Conservation (phyloP, 2,797 vertebrate genomes). For the Melanotaenia trifasciata region DNA sequence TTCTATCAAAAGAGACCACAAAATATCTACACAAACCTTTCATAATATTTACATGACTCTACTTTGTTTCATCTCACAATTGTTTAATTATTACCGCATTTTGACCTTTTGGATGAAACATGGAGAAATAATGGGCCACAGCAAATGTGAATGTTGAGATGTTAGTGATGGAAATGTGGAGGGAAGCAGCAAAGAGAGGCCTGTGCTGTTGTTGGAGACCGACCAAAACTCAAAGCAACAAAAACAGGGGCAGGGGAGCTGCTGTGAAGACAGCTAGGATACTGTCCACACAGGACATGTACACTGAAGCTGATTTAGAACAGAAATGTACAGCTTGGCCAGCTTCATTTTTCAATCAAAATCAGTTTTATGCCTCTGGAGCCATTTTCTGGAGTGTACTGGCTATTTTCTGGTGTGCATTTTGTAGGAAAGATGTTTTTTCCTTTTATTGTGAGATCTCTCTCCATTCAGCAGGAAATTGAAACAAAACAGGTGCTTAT, state of each 20-base stretch:
- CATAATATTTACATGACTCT: conserved; percentile 25
- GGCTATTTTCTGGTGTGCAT: conserved; percentile 6
- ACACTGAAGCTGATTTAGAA: conserved; percentile 60
- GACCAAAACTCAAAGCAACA: conserved; percentile 58
- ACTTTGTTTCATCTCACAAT: conserved; percentile 26
- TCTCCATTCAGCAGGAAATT: conserved; percentile 35
- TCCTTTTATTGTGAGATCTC: conserved; percentile 15
- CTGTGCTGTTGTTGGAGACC: conserved; percentile 71
- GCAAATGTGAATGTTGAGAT: conserved; percentile 38
- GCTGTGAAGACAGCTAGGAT: conserved; percentile 66
- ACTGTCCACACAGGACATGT: conserved; percentile 63
- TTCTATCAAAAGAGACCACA: conserved; percentile 22
- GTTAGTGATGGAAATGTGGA: conserved; percentile 60
- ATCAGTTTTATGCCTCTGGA: conserved; percentile 38
- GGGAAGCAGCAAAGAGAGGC: conserved; percentile 45
- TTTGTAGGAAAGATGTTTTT: conserved; percentile 7
- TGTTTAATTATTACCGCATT: conserved; percentile 28
- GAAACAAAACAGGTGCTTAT: conserved; percentile 43
- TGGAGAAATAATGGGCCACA: conserved; percentile 32
- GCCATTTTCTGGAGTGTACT: conserved; percentile 27
- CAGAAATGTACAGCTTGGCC: conserved; percentile 61
- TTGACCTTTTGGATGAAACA: conserved; percentile 42
- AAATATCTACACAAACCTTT: conserved; percentile 18
- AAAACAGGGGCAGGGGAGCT: conserved; percentile 49
- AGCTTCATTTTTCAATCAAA: conserved; percentile 53